Conservation (phyloP, 2,888 invertebrate genomes). For the Acronicta leporina region DNA sequence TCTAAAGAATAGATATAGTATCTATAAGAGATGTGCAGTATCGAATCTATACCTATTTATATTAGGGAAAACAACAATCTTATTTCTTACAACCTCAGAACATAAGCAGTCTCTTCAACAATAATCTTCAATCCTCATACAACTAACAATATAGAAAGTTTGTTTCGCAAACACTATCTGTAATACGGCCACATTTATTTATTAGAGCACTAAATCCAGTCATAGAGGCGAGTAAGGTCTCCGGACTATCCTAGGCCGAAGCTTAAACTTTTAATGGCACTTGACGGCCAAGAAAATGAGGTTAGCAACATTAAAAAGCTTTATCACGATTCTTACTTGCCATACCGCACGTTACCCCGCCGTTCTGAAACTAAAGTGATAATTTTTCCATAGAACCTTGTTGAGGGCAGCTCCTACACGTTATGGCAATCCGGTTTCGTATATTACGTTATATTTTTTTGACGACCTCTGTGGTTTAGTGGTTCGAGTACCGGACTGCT, state of each 20-base stretch:
- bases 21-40: no score
- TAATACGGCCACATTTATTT: slow-evolving; percentile 65
- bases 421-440: no score
- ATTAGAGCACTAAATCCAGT: slow-evolving; percentile 65
- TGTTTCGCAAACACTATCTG: slow-evolving; percentile 48
- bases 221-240: slow-evolving; percentile 59
- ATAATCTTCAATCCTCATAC: slow-evolving; percentile 25
- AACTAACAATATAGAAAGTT: slow-evolving; percentile 51
- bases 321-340: slow-evolving; percentile 70
- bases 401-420: no score
- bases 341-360: slow-evolving; percentile 36
- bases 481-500: no score
- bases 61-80: no score
- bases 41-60: no score
- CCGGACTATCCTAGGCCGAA: slow-evolving; percentile 62
- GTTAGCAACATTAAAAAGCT: slow-evolving; percentile 73
- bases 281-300: slow-evolving; percentile 75
- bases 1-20: no score
- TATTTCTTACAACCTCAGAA: no score
- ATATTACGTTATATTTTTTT: no score
- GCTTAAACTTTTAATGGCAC: slow-evolving; percentile 80
- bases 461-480: no score
- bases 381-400: slow-evolving; percentile 37
- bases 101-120: slow-evolving; percentile 1
- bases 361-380: slow-evolving; percentile 43